These are phyloP conservation scores for Hoplostethus atlanticus DNA, from an alignment of 2,797 vertebrate genomes.

Conservation along the genomic window DNA sequence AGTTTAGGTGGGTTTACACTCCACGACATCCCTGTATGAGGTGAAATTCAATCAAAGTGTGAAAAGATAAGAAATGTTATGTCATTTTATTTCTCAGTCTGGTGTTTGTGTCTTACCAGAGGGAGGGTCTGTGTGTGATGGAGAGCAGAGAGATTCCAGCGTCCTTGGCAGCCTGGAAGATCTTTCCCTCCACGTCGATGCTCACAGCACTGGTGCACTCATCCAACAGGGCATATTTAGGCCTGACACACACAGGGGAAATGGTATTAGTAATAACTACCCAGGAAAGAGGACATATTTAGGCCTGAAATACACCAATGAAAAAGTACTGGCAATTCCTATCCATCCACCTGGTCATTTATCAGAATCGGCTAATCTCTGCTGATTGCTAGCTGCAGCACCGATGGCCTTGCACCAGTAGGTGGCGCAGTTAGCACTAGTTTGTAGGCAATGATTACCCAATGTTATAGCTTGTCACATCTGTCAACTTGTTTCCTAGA, in stretches of 20 bases:
- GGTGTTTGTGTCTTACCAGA: constrained; percentile 88
- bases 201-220: constrained; percentile 98
- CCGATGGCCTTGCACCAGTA: background rate
- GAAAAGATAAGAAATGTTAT: too few species aligned
- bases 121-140: constrained; percentile 97
- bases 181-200: constrained; percentile 98
- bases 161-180: constrained; percentile 96
- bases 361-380: background rate
- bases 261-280: background rate
- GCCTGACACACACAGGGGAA: constrained; percentile 80
- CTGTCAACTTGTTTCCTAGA: too few species aligned
- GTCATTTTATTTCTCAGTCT: background rate
- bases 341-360: background rate
- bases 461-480: too few species aligned
- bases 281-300: background rate
- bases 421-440: background rate
- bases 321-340: too few species aligned
- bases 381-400: background rate
- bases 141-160: constrained; percentile 96
- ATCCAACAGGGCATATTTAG: constrained; percentile 95
- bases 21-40: too few species aligned
- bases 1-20: too few species aligned
- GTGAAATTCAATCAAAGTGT: background rate
- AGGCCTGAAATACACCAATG: too few species aligned
- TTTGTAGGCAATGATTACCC: too few species aligned